Evolutionary conservation across 2,797 vertebrate genomes (phyloP).

Genomic region (Avahi laniger): DNA sequence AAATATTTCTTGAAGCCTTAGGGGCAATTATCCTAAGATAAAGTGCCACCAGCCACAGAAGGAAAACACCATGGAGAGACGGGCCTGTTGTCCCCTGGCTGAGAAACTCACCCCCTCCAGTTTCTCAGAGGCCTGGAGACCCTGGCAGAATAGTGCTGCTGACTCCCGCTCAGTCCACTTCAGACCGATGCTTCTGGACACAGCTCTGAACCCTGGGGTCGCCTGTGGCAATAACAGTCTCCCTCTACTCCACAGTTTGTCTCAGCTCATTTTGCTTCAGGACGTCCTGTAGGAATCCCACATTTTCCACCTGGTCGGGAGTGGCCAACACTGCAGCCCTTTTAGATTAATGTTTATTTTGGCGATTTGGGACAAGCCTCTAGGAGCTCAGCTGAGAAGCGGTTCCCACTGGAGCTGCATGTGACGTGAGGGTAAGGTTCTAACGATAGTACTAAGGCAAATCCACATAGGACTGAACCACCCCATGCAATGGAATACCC

Average conservation of each 20-base stretch:
- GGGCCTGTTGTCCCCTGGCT: background rate
- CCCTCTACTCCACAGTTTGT: background rate
- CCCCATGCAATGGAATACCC: background rate
- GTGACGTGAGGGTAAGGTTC: background rate
- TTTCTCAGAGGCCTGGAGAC: background rate
- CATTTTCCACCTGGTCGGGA: background rate
- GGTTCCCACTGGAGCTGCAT: background rate
- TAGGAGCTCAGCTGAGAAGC: background rate
- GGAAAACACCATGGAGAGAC: background rate
- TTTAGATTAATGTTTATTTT: background rate
- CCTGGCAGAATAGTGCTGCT: background rate
- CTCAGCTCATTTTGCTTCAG: background rate
- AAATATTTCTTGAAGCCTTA: background rate
- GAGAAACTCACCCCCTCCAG: background rate
- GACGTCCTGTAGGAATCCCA: background rate
- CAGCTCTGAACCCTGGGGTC: background rate
- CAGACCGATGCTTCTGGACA: background rate
- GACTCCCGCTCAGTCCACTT: background rate
- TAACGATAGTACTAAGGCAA: background rate
- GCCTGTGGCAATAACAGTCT: too few relatives aligned
- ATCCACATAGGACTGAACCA: background rate
- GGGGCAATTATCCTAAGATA: background rate
- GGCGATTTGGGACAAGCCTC: background rate
- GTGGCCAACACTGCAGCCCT: background rate
- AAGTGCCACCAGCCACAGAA: background rate